Evolutionary conservation across 2,113 vertebrate species (phyloP).

Genomic region (Anoura caudifer): DNA sequence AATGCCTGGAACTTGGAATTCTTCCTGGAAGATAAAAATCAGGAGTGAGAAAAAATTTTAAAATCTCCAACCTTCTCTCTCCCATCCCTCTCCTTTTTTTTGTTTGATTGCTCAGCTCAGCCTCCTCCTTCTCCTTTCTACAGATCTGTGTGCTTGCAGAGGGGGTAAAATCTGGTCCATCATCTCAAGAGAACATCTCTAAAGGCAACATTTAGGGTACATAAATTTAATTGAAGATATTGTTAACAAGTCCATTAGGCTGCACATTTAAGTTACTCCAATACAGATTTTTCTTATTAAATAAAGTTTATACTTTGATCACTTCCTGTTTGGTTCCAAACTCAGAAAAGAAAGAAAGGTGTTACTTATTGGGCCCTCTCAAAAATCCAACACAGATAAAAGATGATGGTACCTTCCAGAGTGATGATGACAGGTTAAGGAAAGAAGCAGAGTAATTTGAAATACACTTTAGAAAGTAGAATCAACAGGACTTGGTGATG

Average conservation of each 20-base stretch:
- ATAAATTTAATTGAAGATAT: not conserved
- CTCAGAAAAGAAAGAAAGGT: not conserved
- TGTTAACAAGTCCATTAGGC: not conserved
- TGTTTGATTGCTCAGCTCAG: not conserved
- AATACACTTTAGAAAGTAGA: not conserved
- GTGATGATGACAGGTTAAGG: not conserved
- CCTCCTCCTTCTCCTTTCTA: not conserved
- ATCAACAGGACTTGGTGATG: not conserved
- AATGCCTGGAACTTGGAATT: not conserved
- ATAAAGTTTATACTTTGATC: not conserved
- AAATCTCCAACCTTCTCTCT: not conserved
- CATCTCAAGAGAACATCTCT: not conserved
- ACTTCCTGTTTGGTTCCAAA: not conserved
- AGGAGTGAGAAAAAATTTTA: not conserved
- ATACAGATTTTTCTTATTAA: not conserved
- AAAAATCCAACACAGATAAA: not conserved
- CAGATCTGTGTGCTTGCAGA: not conserved
- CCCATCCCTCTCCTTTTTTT: not conserved
- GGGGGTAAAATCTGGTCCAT: not conserved
- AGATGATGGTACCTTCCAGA: not conserved
- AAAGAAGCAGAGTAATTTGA: not conserved
- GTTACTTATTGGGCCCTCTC: not conserved
- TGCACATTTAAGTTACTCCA: not conserved
- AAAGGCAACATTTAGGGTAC: not conserved
- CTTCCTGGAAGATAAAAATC: slow-evolving; percentile 7